These are phyloP conservation scores for Ctenoplectra terminalis DNA, from an alignment of 1,140 invertebrate genomes.

Conservation along the genomic window DNA sequence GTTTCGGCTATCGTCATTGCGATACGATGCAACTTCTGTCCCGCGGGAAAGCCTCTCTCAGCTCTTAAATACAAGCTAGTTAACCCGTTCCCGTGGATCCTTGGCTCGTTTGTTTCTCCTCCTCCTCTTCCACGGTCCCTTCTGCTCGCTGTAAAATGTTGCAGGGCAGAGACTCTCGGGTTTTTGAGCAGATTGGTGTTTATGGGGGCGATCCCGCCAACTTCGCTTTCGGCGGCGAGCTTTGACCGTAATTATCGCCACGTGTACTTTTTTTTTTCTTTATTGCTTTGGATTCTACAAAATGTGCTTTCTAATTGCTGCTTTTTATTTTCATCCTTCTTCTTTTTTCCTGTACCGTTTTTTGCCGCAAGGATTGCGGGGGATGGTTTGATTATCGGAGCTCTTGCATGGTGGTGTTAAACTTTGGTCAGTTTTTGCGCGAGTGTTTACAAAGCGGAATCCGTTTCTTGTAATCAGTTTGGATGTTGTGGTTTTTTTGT, in stretches of 20 bases:
- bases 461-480: too few species aligned
- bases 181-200: background rate
- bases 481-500: too few species aligned
- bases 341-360: too few species aligned
- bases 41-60: conserved; percentile 55
- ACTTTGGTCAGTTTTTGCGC: too few species aligned
- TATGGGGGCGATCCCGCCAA: background rate
- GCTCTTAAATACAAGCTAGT: conserved; percentile 43
- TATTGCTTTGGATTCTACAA: background rate
- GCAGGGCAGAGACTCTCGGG: too few species aligned
- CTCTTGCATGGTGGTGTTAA: too few species aligned
- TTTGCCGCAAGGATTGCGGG: too few species aligned
- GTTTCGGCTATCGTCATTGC: conserved; percentile 62
- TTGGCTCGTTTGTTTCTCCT: conserved; percentile 17
- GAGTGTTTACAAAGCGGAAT: too few species aligned
- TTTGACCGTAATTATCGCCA: background rate
- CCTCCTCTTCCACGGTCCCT: too few species aligned
- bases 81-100: conserved; percentile 5
- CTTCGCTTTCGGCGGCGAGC: too few species aligned
- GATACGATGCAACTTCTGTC: conserved; percentile 76
- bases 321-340: too few species aligned
- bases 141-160: background rate
- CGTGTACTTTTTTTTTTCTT: background rate
- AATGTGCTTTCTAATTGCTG: background rate
- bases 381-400: too few species aligned